phyloP scores from a whole-genome alignment of 2,797 vertebrate genomes.

The Enteromius trimaculatus region DNA sequence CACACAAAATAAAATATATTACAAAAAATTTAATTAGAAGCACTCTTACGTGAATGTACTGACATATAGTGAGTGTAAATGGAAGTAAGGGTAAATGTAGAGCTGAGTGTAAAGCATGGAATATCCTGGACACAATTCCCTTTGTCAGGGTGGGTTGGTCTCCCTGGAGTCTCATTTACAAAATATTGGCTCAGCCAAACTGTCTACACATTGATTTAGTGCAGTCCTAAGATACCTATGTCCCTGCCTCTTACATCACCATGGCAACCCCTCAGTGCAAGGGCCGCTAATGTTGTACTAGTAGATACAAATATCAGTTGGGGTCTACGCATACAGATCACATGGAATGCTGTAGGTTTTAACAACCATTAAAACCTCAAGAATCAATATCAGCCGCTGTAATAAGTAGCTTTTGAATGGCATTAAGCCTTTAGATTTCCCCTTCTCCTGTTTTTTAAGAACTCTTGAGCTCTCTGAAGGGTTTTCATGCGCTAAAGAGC shows the following conservation, averaged over 20 bases:
- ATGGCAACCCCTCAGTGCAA: constrained; percentile 74
- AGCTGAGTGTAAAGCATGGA: neutral
- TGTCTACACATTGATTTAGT: constrained; percentile 67
- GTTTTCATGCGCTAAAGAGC: neutral
- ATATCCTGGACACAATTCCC: constrained; percentile 25
- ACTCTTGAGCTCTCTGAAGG: neutral
- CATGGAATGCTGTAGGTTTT: constrained; percentile 4
- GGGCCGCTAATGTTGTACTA: constrained; percentile 50
- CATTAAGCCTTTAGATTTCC: neutral
- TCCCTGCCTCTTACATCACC: constrained; percentile 69
- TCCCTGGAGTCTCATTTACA: constrained; percentile 62
- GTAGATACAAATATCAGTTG: constrained; percentile 68
- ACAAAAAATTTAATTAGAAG: neutral
- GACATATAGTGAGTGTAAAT: neutral
- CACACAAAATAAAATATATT: neutral
- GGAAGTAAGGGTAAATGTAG: neutral
- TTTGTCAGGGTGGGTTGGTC: constrained; percentile 49
- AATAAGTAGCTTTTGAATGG: neutral
- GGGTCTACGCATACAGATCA: constrained; percentile 41
- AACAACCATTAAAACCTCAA: constrained; percentile 4
- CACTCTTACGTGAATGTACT: neutral
- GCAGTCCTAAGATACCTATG: constrained; percentile 66
- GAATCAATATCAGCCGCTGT: neutral
- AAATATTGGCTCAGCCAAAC: constrained; percentile 61
- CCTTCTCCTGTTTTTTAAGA: neutral